These are phyloP conservation scores for Mixornis gularis DNA, from an alignment of 2,113 vertebrate genomes.

Conservation along the genomic window DNA sequence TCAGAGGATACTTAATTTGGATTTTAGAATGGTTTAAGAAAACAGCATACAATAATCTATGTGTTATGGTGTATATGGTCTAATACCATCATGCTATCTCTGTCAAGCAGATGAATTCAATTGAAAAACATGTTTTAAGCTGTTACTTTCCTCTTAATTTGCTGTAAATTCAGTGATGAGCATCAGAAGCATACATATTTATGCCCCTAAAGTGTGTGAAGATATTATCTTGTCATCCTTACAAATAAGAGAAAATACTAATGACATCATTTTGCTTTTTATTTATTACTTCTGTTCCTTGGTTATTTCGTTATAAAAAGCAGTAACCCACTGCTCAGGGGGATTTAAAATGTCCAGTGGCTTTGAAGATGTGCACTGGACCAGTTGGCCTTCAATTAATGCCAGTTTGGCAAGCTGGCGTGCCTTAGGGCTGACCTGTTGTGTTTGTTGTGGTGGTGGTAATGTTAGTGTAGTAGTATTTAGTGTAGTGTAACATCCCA, in stretches of 20 bases:
- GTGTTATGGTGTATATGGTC: not conserved
- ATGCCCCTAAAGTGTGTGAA: not conserved
- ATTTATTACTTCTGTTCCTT: not conserved
- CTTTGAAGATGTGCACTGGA: not conserved
- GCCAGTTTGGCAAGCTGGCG: not conserved
- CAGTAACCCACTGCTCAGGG: not conserved
- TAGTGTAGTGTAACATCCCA: not conserved
- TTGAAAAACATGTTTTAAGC: not conserved
- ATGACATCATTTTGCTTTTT: not conserved
- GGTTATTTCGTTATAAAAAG: not conserved
- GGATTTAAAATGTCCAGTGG: not conserved
- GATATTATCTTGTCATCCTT: not conserved
- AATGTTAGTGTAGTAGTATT: not conserved
- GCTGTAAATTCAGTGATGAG: not conserved
- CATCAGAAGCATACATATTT: not conserved
- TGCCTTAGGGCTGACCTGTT: not conserved
- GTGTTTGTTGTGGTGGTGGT: not conserved
- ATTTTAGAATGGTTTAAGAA: not conserved
- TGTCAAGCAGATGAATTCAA: not conserved
- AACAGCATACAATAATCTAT: not conserved
- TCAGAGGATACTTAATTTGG: not conserved
- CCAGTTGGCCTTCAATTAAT: not conserved
- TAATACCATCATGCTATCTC: not conserved
- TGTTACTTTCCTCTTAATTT: not conserved
- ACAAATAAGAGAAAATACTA: not conserved